Evolutionary conservation across 1,140 invertebrate genomes (phyloP), one percentile per base, ranked within the genome.

Genomic region (Penaeus chinensis): DNA sequence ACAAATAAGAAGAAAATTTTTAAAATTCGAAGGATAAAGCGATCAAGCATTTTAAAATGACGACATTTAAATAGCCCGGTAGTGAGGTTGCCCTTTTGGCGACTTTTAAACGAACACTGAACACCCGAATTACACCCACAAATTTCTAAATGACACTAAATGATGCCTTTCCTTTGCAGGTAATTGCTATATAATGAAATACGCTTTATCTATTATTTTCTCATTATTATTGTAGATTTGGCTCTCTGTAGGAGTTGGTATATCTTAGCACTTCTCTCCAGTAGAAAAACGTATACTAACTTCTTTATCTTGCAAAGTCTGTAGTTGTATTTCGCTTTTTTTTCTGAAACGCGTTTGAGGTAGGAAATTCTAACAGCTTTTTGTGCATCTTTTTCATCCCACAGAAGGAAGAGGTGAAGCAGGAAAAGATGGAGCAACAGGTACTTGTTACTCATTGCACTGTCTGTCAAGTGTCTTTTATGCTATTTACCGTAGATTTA

Each of bases 381-480:
- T 78, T 78, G 32, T 47, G 60, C 86, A 54, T 82, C 74, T 82
- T 87, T 63, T 60, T 87, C 83, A 63, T 61, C 71, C 81, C 62
- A 83, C 86, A 87, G 86, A 87, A 87, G 80, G 86, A 87, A 79
- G 86, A 87, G 63, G 86, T 87, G 80, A 87, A 78, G 80, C 71
- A 87, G 81, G 71, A 83, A 69, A 87, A 87, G 69, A 66, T 82
- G 80, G 80, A 83, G 74, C 65, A 82, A 87, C 71, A 87, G 86
- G 86, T 87, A 87, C 54, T 76, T 63, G 77, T 37, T 78, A 54
- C 63, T 60, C 65, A n/a, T 32, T 83, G 60, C 71, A 78, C 20
- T 84, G 82, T 84, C 60, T 84, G 63, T 85, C 74, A 85, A 42
- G 19, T 79, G 20, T 78, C 61, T 78, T 74, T 24, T 7, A 74